A percentile compares a stretch with the other conserved stretches of the same genome.
Evolutionary conservation across 1,140 invertebrate species (phyloP).

Genomic region (Pentalonia nigronervosa): DNA sequence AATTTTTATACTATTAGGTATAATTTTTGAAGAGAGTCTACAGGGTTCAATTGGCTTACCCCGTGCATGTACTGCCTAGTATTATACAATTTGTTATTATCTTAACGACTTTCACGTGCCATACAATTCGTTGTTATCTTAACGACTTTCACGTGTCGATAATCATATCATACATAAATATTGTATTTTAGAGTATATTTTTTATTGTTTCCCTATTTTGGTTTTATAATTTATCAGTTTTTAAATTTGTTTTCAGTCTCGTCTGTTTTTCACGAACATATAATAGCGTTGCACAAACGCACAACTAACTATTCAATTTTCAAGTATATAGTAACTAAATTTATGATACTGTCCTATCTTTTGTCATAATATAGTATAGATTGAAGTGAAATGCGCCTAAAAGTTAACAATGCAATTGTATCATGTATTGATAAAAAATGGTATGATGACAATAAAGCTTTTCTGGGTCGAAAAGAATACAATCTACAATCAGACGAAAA

Average conservation of each 20-base stretch:
- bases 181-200: neutral
- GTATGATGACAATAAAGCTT: neutral
- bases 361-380: neutral
- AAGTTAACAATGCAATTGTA: neutral
- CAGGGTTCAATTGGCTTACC: neutral
- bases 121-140: no score
- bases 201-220: neutral
- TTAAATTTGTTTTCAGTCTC: neutral
- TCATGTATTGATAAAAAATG: neutral
- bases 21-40: neutral
- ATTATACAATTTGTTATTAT: neutral
- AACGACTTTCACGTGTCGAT: neutral
- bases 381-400: neutral
- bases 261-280: no score
- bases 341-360: neutral
- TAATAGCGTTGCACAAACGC: neutral
- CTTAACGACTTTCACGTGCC: neutral
- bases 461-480: neutral
- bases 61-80: neutral
- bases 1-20: neutral
- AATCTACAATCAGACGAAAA: no score
- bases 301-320: neutral
- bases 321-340: neutral
- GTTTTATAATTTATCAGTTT: neutral
- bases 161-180: neutral